Evolutionary conservation across 2,888 invertebrate genomes (phyloP).

Genomic region (Sceliomorpha sp.): DNA sequence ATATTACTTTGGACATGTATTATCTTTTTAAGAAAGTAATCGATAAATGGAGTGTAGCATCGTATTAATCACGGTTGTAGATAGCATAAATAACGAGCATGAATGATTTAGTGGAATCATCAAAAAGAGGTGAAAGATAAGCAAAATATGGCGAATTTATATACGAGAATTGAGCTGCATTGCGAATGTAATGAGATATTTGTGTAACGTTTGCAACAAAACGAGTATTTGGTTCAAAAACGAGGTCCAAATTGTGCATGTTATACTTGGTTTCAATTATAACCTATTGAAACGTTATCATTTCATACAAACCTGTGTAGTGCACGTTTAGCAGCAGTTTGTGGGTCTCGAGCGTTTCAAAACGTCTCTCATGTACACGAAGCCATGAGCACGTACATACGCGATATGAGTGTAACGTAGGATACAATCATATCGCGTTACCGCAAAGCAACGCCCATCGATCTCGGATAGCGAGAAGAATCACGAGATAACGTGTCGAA

Average conservation of each 20-base stretch:
- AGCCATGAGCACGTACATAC: slow-evolving; percentile 21
- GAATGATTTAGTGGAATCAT: background rate
- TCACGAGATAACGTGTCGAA: slow-evolving; percentile 51
- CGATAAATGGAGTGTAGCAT: too few relatives aligned
- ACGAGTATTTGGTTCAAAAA: slow-evolving; percentile 14
- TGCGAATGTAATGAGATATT: background rate
- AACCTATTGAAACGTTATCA: slow-evolving; percentile 48
- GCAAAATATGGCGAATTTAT: background rate
- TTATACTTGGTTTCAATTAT: slow-evolving; percentile 33
- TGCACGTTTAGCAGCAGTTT: slow-evolving; percentile 43
- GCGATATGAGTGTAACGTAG: slow-evolving; percentile 45
- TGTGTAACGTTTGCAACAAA: background rate
- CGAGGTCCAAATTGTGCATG: slow-evolving; percentile 8
- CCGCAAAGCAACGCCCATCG: slow-evolving; percentile 71
- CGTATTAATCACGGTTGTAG: too few relatives aligned
- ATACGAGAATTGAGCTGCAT: background rate
- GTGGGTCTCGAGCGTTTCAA: slow-evolving; percentile 30
- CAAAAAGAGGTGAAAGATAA: too few relatives aligned
- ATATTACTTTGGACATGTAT: background rate
- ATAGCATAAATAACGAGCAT: too few relatives aligned
- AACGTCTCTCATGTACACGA: slow-evolving; percentile 38
- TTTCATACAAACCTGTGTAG: slow-evolving; percentile 14
- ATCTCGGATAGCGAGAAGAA: slow-evolving; percentile 66
- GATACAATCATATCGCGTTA: slow-evolving; percentile 72
- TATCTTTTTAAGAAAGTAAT: background rate